phyloP scores from a whole-genome alignment of 1,140 invertebrate species.

The Papilio aristodemus region DNA sequence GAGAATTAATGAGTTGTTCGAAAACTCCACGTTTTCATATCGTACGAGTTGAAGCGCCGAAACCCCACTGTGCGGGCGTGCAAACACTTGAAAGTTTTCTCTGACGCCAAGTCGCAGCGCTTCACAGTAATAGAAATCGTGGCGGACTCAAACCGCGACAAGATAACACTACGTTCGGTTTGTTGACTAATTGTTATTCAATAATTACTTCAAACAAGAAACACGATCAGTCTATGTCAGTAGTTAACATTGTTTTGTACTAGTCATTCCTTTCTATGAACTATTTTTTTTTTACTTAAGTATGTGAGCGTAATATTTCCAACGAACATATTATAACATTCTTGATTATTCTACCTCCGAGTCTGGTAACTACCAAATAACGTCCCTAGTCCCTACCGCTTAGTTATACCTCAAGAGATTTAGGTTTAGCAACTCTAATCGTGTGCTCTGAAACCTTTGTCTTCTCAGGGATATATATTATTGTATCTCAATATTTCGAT shows the following conservation, averaged over 20 bases:
- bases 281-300: no score
- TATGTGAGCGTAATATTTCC: no score
- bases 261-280: no score
- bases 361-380: no score
- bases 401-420: no score
- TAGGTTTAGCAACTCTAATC: no score
- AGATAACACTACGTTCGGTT: conserved; percentile 55
- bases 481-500: no score
- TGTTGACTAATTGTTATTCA: conserved; percentile 58
- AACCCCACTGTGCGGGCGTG: conserved; percentile 71
- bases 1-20: conserved; percentile 61
- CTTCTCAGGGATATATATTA: no score
- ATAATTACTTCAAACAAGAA: conserved; percentile 38
- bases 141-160: conserved; percentile 59
- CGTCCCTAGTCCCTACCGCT: no score
- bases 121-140: conserved; percentile 56
- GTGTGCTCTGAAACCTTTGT: no score
- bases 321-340: no score
- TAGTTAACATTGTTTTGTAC: not conserved
- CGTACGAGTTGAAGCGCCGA: conserved; percentile 65
- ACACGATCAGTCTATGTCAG: not conserved
- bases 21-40: conserved; percentile 58
- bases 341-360: no score
- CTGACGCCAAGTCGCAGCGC: conserved; percentile 51
- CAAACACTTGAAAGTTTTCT: conserved; percentile 75